Base-by-base conservation (phyloP, 2,888 invertebrate species). In the Polyploca ridens region DNA sequence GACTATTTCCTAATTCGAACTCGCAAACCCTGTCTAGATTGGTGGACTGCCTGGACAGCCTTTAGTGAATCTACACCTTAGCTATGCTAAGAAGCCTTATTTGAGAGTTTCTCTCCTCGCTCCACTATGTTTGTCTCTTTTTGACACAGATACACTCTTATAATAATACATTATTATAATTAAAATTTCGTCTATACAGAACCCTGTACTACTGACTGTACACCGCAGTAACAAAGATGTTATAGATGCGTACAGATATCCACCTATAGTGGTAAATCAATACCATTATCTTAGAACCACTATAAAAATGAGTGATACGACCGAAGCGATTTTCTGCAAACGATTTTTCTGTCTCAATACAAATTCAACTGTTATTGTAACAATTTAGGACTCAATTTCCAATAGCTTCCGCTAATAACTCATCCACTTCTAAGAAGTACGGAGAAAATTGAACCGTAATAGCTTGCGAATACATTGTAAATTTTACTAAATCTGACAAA, bases 221-320 rank as follows among this genome's bases (percentile, higher is more conserved):
- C 38, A 60, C 5, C 41, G 44, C 16, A 46, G 19, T 27, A 16
- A 41, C 72, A 83, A 82, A 83, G 69, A 76, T 84, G 86, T 87
- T 83, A 85, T 78, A 84, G 84, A 88, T 86, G 77, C 81, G 76
- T 82, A 78, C 82, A 82, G 87, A 88, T 88, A 86, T 79, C 82
- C 83, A 71, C 84, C 81, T 84, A 84, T 77, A 83, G 84, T 83
- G 87, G 89, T 90, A 89, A 93, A 91, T 91, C 93, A 93, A 93
- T 93, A 92, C 88, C 88, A 93, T 93, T 92, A 93, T 90, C 90
- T 90, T 86, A 84, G 89, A 92, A 91, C 91, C 90, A 91, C 91
- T 87, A 90, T 89, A 92, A 93, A 91, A 93, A 89, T 90, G 88
- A 90, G 85, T 85, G 81, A 88, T 89, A 83, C 85, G 78, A 86